phyloP scores from a whole-genome alignment of 2,797 vertebrate genomes.

The Molothrus aeneus region DNA sequence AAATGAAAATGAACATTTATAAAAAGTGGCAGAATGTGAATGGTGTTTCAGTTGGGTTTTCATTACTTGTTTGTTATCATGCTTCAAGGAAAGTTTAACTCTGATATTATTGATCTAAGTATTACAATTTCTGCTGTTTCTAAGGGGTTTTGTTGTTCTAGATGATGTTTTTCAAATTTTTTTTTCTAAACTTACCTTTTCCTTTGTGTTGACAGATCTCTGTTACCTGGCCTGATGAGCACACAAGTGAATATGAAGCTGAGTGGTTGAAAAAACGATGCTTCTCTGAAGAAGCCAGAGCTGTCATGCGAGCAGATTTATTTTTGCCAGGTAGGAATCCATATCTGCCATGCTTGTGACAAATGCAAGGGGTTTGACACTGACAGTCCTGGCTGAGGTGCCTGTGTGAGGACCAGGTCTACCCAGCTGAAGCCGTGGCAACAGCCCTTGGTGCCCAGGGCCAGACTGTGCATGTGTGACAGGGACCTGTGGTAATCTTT shows the following conservation, averaged over 20 bases:
- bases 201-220: constrained; percentile 79
- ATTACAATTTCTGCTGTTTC: background rate
- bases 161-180: background rate
- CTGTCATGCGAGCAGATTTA: constrained; percentile 81
- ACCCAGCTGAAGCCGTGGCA: background rate
- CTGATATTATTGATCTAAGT: background rate
- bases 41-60: background rate
- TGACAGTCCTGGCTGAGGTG: background rate
- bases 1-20: background rate
- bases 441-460: background rate
- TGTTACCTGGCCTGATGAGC: constrained; percentile 89
- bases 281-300: constrained; percentile 87
- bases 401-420: background rate
- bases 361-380: background rate
- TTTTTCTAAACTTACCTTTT: background rate
- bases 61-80: background rate
- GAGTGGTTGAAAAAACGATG: constrained; percentile 92
- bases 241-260: constrained; percentile 88
- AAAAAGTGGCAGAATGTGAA: background rate
- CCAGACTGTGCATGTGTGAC: background rate
- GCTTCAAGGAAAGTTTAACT: background rate
- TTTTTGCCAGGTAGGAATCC: constrained; percentile 85
- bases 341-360: background rate
- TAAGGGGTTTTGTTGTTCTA: background rate
- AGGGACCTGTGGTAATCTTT: fast-evolving